Conservation (phyloP, 1,140 invertebrate genomes). For the Sminthurides bifidus region DNA sequence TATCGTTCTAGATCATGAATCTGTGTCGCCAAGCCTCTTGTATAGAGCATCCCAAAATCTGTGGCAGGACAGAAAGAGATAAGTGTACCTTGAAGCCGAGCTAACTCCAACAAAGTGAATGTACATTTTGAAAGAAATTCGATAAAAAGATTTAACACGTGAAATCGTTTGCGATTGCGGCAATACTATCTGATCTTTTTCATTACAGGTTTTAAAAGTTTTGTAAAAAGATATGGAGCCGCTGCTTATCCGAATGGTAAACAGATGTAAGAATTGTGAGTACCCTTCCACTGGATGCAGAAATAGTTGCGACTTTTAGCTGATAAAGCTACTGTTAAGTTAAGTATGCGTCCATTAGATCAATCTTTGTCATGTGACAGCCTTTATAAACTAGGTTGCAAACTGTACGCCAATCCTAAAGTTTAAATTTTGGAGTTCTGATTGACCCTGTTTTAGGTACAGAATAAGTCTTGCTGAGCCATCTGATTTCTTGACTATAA, state of each 20-base stretch:
- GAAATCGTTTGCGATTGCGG: too few relatives aligned
- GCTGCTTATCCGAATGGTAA: constrained; percentile 14
- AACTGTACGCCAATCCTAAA: constrained; percentile 1
- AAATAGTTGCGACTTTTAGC: constrained; percentile 11
- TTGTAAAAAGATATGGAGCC: constrained; percentile 16
- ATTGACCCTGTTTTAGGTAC: neutral
- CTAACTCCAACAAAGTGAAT: too few relatives aligned
- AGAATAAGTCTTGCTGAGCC: neutral
- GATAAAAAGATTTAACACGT: too few relatives aligned
- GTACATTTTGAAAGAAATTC: too few relatives aligned
- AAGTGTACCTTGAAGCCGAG: too few relatives aligned
- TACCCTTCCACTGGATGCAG: constrained; percentile 9
- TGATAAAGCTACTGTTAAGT: constrained; percentile 1
- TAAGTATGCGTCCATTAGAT: constrained; percentile 21
- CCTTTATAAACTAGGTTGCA: neutral
- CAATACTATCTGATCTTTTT: neutral
- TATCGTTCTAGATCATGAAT: too few relatives aligned
- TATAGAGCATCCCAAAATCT: too few relatives aligned
- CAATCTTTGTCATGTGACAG: constrained; percentile 10
- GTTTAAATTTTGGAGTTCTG: neutral
- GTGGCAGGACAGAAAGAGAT: too few relatives aligned
- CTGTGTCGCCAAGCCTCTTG: too few relatives aligned
- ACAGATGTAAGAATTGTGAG: neutral
- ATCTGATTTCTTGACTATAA: neutral
- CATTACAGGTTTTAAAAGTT: constrained; percentile 9